Evolutionary conservation across 2,888 invertebrate species (phyloP).

Genomic region (Imbricaverruca yamaguchii): DNA sequence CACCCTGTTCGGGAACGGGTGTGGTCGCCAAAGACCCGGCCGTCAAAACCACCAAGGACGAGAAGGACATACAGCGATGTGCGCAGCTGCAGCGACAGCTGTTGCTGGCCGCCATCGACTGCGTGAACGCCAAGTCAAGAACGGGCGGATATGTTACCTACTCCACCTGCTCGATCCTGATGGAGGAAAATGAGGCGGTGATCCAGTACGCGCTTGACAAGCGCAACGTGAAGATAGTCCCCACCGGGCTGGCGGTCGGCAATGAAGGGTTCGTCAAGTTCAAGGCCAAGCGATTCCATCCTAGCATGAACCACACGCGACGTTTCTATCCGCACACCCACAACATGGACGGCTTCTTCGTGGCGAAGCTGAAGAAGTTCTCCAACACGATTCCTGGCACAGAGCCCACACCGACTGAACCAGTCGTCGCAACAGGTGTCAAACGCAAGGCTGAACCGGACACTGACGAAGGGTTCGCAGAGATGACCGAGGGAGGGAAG

Average conservation of each 20-base stretch:
- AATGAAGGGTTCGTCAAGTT: constrained; percentile 88
- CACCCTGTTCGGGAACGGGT: constrained; percentile 97
- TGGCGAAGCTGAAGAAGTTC: constrained; percentile 95
- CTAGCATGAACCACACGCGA: constrained; percentile 74
- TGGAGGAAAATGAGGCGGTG: constrained; percentile 97
- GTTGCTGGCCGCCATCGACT: constrained; percentile 92
- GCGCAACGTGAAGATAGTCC: constrained; percentile 80
- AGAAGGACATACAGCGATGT: constrained; percentile 81
- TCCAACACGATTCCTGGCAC: constrained; percentile 59
- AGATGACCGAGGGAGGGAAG: constrained; percentile 22
- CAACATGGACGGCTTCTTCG: constrained; percentile 99
- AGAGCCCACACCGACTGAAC: neutral
- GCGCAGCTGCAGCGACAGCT: constrained; percentile 87
- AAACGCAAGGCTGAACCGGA: constrained; percentile 20
- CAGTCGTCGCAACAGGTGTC: neutral
- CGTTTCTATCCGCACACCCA: constrained; percentile 96
- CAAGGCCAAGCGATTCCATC: constrained; percentile 68
- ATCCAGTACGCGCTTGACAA: constrained; percentile 90
- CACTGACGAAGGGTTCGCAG: constrained; percentile 30
- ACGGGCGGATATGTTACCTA: constrained; percentile 95
- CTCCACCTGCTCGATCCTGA: constrained; percentile 93
- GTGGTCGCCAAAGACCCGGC: constrained; percentile 95
- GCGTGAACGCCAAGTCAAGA: constrained; percentile 80
- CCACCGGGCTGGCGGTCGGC: constrained; percentile 91
- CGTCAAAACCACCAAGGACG: constrained; percentile 87